Evolutionary conservation across 2,888 invertebrate genomes (phyloP).

Genomic region (Clostera curtula): DNA sequence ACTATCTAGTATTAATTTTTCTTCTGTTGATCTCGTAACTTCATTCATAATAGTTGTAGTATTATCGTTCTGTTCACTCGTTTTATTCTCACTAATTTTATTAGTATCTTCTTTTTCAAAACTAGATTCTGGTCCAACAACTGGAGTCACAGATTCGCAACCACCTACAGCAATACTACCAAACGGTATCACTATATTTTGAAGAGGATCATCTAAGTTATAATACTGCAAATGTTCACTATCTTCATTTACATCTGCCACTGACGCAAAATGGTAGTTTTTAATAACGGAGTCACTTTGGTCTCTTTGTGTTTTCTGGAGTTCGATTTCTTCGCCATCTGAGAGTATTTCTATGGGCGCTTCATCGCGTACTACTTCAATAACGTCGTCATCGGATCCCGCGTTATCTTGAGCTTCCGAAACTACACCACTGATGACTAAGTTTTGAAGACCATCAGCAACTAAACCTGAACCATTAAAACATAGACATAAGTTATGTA

Average conservation of each 20-base stretch:
- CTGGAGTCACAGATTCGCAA: not conserved
- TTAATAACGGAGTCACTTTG: constrained; percentile 13
- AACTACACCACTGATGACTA: constrained; percentile 30
- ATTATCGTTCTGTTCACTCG: too few relatives aligned
- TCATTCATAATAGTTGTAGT: too few relatives aligned
- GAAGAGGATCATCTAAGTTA: constrained; percentile 30
- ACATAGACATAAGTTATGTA: not conserved
- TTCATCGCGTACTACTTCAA: constrained; percentile 62
- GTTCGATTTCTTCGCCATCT: constrained; percentile 55
- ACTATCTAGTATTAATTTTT: too few relatives aligned
- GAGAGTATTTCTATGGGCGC: constrained; percentile 64
- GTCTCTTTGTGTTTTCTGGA: constrained; percentile 26
- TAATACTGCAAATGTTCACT: constrained; percentile 17
- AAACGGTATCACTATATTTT: constrained; percentile 17
- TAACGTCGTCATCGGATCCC: constrained; percentile 64
- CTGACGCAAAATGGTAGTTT: constrained; percentile 24
- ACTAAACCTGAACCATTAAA: constrained; percentile 10
- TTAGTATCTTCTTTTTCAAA: too few relatives aligned
- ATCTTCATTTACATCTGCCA: constrained; percentile 23
- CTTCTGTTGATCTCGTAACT: too few relatives aligned
- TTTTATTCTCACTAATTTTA: too few relatives aligned
- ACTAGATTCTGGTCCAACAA: too few relatives aligned
- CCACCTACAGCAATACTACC: constrained; percentile 2
- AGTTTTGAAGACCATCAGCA: constrained; percentile 16
- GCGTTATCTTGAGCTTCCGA: constrained; percentile 30